Evolutionary conservation across 2,113 vertebrate genomes (phyloP), one percentile per base, ranked within the genome.

Genomic region (Tragulus kanchil): DNA sequence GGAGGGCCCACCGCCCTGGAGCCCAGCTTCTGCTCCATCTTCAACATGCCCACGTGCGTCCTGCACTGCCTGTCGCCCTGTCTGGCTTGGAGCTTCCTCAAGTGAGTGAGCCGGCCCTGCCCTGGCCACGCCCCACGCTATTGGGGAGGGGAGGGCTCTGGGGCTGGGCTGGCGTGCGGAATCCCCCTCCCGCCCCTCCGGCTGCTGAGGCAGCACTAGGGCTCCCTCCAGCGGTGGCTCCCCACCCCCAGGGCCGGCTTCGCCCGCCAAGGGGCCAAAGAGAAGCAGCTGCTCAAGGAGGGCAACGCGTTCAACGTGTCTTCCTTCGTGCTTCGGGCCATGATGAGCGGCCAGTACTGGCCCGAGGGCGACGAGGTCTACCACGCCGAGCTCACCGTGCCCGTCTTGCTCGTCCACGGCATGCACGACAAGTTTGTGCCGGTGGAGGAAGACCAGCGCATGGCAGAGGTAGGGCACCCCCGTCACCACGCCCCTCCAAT

Each of bases 331-430:
- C 98, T 99, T 95, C 98, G 99, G 13, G 99, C 99, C 98, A 99
- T 99, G 99, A 99, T 99, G 99, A 99, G 99, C 0, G 99, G 99
- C 0, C 99, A 99, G 98, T 99, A 99, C 98, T 99, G 99, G 99
- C 99, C 99, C 0, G 99, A 99, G 96, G 99, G 99, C 0, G 99
- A 99, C 0, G 99, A 99, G 97, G 99, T 99, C 48, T 99, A 99
- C 98, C 99, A 99, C 1, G 99, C 99, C 0, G 99, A 99, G 98
- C 99, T 99, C 71, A 99, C 99, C 0, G 99, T 99, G 92, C 99
- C 99, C 0, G 99, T 99, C 77, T 98, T 99, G 86, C 98, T 99
- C 28, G 99, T 99, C 54, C 99, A 99, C 0, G 99, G 99, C 87
- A 99, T 99, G 99, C 99, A 99, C 0, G 99, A 99, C 98, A 99